Base-by-base conservation (phyloP, 2,888 invertebrate genomes). In the Clepsis dumicolana region DNA sequence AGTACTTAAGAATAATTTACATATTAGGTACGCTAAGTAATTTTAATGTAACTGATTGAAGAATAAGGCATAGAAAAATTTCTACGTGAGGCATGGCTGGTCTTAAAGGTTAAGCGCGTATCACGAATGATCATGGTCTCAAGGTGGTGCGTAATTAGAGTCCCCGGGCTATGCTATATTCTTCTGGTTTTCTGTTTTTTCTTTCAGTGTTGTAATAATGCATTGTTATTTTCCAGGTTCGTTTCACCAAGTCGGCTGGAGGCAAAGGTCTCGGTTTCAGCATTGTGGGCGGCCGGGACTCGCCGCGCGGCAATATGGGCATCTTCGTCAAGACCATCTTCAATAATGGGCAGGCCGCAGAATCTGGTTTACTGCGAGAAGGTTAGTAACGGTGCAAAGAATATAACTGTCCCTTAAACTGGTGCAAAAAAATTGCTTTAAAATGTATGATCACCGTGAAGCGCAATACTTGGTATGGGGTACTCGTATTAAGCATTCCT, bases 291-390 rank as follows among this genome's bases (percentile, higher is more conserved):
- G 98, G 98, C 1, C 95, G 95, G 64, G 98, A 98, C 84, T 97
- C 97, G 14, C 97, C 97, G 1, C 95, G 96, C 73, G 98, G 97
- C 0, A 96, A 96, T 77, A 97, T 98, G 95, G 98, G 98, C 52
- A 97, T 98, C 77, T 98, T 96, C 84, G 97, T 98, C 21, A 97
- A 98, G 87, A 97, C 97, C 25, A 96, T 98, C 72, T 97, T 97
- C 83, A 96, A 96, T 70, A 95, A 96, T 76, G 98, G 98, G 4
- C 97, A 98, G 85, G 97, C 98, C 12, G 96, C 97, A 32, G 97
- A 98, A 79, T 95, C 96, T 75, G 96, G 96, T 25, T 94, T 95
- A 73, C 94, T 98, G 27, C 95, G 95, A 93, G 97, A 97, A 96
- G 98, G 98, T 97, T 88, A 60, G 71, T 75, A 38, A 63, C 59